Evolutionary conservation across 2,113 vertebrate genomes (phyloP).

Genomic region (Otocyon megalotis): DNA sequence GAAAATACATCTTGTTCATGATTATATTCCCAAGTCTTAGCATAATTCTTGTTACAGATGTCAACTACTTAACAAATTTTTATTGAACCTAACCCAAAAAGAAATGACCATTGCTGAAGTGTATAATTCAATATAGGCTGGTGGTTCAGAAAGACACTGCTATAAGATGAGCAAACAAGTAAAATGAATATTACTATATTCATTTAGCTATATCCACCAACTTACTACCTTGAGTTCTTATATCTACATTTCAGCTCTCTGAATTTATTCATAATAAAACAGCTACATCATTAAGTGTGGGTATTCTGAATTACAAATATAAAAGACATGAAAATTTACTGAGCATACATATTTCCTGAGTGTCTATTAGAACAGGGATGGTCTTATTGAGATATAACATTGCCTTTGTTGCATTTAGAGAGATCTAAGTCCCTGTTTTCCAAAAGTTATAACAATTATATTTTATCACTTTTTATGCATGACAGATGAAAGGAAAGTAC

Average conservation of each 20-base stretch:
- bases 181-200: background rate
- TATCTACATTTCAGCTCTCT: background rate
- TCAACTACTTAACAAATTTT: background rate
- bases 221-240: background rate
- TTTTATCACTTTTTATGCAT: constrained; percentile 36
- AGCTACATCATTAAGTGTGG: background rate
- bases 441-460: constrained; percentile 25
- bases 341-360: background rate
- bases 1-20: background rate
- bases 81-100: constrained; percentile 8
- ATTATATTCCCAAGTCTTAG: background rate
- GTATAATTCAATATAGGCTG: background rate
- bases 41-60: background rate
- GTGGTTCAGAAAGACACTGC: background rate
- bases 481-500: background rate
- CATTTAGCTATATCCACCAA: background rate
- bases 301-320: constrained; percentile 41
- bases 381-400: background rate
- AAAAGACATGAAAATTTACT: background rate
- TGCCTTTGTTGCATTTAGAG: constrained; percentile 16
- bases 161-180: background rate
- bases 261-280: constrained; percentile 16
- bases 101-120: background rate
- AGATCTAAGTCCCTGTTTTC: constrained; percentile 1
- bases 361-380: background rate